Base-by-base conservation (phyloP, 2,888 invertebrate genomes). In the Criorhina ranunculi region DNA sequence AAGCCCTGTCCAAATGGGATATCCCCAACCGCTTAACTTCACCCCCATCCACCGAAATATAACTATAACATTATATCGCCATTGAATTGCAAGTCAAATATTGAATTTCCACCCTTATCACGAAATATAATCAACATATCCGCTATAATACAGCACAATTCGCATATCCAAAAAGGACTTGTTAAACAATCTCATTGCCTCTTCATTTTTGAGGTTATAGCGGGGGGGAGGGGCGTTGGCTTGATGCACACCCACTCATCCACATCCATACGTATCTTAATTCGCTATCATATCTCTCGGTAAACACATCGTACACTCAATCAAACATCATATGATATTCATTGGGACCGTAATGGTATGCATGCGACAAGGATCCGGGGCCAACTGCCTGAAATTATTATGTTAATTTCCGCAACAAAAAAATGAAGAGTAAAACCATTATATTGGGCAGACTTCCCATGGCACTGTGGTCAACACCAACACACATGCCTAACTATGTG, bases 241-340 rank as follows among this genome's bases (percentile, higher is more conserved):
- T 24, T 24, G 24, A 4, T 24, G 24, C 24, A 24, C 46, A 35
- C 51, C n/a, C 53, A 55, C 80, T 69, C 76, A 69, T 72, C 69
- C 83, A 66, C n/a, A 66, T 51, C 69, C 83, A 66, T 59, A 69
- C 83, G 69, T 64, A 79, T 78, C 83, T 79, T 83, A 79, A 83
- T 83, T 79, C 69, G 79, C 79, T 79, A 79, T 83, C 83, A 79
- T 83, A 69, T 73, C 83, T 62, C 62, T 79, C 51, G 49, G 78
- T 64, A 83, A 78, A 79, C 78, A 78, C 67, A 64, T 44, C 62
- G 17, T 77, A 60, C 82, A 77, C 77, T 77, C 77, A 72, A 83
- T 79, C 83, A 79, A 83, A 67, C 69, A 67, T 78, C 73, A 62
- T 67, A 60, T 35, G 67, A 73, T 73, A 83, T 78, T 73, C 79